Evolutionary conservation across 2,888 invertebrate species (phyloP), one percentile per base, ranked within the genome.

Genomic region (Linnaemya vulpina): DNA sequence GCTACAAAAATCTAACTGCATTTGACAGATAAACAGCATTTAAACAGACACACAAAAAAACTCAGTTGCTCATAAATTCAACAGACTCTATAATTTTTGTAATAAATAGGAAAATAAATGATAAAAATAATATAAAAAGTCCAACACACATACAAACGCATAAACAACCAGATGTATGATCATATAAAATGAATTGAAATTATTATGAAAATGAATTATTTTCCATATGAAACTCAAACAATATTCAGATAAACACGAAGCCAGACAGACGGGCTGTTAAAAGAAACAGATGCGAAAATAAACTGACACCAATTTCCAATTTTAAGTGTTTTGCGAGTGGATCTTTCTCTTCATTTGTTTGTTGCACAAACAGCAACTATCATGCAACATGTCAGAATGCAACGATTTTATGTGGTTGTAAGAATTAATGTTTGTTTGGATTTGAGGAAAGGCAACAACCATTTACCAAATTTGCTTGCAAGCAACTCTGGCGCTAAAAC

Each of bases 221-320:
- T 3, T 22, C 35, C 49, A 1, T 7, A 68, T 62, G 46, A 68
- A 62, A 55, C 20, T 43, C 10, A 75, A 17, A 51, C 11, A 35
- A 68, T 63, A 62, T 74, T 53, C 53, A 68, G 55, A 55, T 40
- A 38, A 38, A 55, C 55, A 46, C 22, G 15, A 35, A 20, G 22
- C 8, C 7, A 40, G 40, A 40, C 58, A 49, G 40, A 40, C 58
- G 38, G 22, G 30, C 68, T 77, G 51, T 30, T 40, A 49, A 7
- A 60, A 67, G 13, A 62, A 67, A 67, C 71, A 65, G 76, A 76
- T 70, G 65, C 60, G 65, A 62, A 80, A 70, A 78, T 60, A 74
- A 63, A 35, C 70, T 85, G 84, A 85, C 81, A 85, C 58, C 63
- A 77, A 77, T 81, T 75, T 70, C 58, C 63, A 77, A 77, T 81